These are phyloP conservation scores for Epiblema foenella DNA, from an alignment of 2,888 invertebrate species.

Conservation along the genomic window DNA sequence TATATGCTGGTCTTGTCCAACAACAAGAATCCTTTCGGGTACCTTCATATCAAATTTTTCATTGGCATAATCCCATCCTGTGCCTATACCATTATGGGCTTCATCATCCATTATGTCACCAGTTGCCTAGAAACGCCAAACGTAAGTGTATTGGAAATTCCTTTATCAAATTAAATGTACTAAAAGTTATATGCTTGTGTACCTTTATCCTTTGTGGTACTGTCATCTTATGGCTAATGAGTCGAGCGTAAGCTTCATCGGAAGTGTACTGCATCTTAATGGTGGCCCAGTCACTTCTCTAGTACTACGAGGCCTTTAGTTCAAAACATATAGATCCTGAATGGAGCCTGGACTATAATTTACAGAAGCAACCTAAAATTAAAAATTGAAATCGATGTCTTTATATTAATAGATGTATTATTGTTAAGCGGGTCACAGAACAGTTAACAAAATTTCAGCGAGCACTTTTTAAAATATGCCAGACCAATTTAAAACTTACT, in stretches of 20 bases:
- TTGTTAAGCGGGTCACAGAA: slow-evolving; percentile 15
- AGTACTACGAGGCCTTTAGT: slow-evolving; percentile 24
- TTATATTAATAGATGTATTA: not conserved
- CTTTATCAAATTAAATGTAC: not conserved
- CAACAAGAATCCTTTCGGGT: slow-evolving; percentile 95
- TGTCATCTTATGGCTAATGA: slow-evolving; percentile 82
- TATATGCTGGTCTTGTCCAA: slow-evolving; percentile 90
- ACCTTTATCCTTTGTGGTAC: slow-evolving; percentile 82
- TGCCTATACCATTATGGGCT: slow-evolving; percentile 85
- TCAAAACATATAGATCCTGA: slow-evolving; percentile 23
- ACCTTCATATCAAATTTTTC: slow-evolving; percentile 96
- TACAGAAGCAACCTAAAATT: slow-evolving; percentile 42
- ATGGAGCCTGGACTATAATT: slow-evolving; percentile 21
- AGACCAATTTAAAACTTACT: slow-evolving; percentile 29
- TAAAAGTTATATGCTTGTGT: slow-evolving; percentile 7
- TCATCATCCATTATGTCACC: slow-evolving; percentile 89
- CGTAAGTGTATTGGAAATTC: not conserved
- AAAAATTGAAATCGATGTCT: slow-evolving; percentile 32
- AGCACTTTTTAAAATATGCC: not conserved
- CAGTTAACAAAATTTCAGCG: slow-evolving; percentile 4
- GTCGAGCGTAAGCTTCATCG: slow-evolving; percentile 78
- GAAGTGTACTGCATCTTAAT: slow-evolving; percentile 71
- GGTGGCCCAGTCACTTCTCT: slow-evolving; percentile 26
- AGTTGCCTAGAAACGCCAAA: slow-evolving; percentile 83
- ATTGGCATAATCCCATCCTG: slow-evolving; percentile 86